Conservation (phyloP, 1,140 invertebrate species). For the Anadara kagoshimensis region DNA sequence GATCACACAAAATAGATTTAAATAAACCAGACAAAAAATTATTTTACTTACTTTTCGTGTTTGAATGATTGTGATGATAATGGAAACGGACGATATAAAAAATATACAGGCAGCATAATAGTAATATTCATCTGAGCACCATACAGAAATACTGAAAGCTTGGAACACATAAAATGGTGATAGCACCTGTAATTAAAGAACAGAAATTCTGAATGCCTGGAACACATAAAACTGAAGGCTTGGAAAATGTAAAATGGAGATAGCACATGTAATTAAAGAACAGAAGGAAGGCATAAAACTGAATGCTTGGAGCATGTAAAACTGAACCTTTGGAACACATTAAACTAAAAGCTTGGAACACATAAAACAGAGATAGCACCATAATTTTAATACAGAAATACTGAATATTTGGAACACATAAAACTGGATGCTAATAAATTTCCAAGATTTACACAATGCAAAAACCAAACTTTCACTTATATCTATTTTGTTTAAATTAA, state of each 20-base stretch:
- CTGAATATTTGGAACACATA: conserved; percentile 88
- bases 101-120: conserved; percentile 79
- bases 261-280: conserved; percentile 77
- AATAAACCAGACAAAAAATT: not conserved
- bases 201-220: too few species aligned
- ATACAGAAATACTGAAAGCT: conserved; percentile 77
- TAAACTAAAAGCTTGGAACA: too few species aligned
- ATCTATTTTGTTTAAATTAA: too few species aligned
- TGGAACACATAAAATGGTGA: conserved; percentile 91
- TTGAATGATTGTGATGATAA: conserved; percentile 74
- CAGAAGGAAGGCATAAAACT: too few species aligned
- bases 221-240: not conserved
- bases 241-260: conserved; percentile 93
- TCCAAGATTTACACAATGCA: too few species aligned
- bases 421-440: too few species aligned
- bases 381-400: not conserved
- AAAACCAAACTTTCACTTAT: too few species aligned
- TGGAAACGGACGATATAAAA: conserved; percentile 76
- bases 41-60: conserved; percentile 72
- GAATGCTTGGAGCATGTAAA: too few species aligned
- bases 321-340: too few species aligned
- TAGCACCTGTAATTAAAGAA: conserved; percentile 77
- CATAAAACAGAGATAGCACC: not conserved
- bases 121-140: conserved; percentile 78
- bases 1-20: too few species aligned